phyloP scores from a whole-genome alignment of 2,888 invertebrate species.

The Lordiphosa fenestrarum region DNA sequence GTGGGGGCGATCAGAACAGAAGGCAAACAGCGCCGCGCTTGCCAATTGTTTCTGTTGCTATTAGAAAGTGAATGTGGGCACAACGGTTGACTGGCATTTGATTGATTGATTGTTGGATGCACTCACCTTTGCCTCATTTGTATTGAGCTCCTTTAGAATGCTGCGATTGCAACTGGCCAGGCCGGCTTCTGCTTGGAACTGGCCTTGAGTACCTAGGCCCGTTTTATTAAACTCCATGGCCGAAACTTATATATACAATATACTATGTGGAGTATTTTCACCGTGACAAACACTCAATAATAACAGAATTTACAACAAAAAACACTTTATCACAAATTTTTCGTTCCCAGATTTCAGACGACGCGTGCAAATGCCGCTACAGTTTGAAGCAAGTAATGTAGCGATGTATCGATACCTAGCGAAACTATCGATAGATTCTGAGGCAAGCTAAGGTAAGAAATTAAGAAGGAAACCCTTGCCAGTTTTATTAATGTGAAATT shows the following conservation, averaged over 20 bases:
- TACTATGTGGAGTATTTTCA: conserved; percentile 9
- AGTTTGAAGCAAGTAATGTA: conserved; percentile 47
- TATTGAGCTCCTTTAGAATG: conserved; percentile 65
- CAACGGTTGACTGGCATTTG: conserved; percentile 1
- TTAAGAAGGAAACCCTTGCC: too few species aligned
- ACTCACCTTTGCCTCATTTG: conserved; percentile 47
- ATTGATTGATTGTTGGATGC: not conserved
- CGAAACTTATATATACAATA: not conserved
- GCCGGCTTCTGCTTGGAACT: conserved; percentile 9
- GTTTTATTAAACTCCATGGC: conserved; percentile 40
- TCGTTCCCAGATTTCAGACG: conserved; percentile 17
- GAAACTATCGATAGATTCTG: too few species aligned
- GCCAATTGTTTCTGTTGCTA: conserved; percentile 16
- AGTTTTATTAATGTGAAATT: too few species aligned
- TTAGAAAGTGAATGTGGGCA: conserved; percentile 42
- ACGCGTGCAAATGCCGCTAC: conserved; percentile 51
- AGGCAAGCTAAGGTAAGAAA: too few species aligned
- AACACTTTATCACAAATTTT: conserved; percentile 8
- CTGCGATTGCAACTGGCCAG: conserved; percentile 41
- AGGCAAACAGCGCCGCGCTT: conserved; percentile 20
- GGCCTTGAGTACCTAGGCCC: not conserved
- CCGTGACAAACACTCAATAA: not conserved
- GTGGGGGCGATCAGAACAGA: conserved; percentile 13
- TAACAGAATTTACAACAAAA: not conserved
- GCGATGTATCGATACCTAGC: too few species aligned